phyloP scores from a whole-genome alignment of 2,113 vertebrate species.

The Sander lucioperca region DNA sequence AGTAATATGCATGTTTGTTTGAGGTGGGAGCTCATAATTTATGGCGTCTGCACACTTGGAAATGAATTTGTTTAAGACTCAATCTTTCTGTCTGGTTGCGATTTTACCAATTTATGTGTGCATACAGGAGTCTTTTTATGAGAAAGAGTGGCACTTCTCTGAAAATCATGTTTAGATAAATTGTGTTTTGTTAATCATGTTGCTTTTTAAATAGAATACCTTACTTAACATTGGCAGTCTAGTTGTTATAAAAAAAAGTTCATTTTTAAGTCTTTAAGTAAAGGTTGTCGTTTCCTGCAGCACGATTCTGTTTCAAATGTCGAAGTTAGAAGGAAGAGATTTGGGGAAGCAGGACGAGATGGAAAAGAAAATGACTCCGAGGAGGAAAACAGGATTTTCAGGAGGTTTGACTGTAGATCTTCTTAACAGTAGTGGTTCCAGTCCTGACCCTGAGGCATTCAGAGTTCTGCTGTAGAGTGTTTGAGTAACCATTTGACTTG shows the following conservation, averaged over 20 bases:
- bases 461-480: not conserved
- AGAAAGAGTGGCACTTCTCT: not conserved
- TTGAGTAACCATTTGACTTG: not conserved
- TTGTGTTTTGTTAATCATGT: too few species aligned
- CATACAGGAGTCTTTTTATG: not conserved
- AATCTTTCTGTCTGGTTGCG: not conserved
- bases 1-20: too few species aligned
- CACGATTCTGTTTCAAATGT: not conserved
- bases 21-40: too few species aligned
- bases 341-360: not conserved
- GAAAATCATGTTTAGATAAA: too few species aligned
- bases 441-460: slow-evolving; percentile 7
- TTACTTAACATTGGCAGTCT: too few species aligned
- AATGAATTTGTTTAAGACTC: not conserved
- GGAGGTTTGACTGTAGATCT: not conserved
- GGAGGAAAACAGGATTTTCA: not conserved
- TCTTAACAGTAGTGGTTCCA: slow-evolving; percentile 24
- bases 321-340: not conserved
- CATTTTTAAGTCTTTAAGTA: too few species aligned
- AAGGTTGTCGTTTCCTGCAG: not conserved
- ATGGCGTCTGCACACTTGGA: too few species aligned
- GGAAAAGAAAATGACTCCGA: slow-evolving; percentile 6
- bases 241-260: not conserved
- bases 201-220: too few species aligned
- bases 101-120: too few species aligned